Evolutionary conservation across 2,888 invertebrate species (phyloP).

Genomic region (Heterodera filipjevi): DNA sequence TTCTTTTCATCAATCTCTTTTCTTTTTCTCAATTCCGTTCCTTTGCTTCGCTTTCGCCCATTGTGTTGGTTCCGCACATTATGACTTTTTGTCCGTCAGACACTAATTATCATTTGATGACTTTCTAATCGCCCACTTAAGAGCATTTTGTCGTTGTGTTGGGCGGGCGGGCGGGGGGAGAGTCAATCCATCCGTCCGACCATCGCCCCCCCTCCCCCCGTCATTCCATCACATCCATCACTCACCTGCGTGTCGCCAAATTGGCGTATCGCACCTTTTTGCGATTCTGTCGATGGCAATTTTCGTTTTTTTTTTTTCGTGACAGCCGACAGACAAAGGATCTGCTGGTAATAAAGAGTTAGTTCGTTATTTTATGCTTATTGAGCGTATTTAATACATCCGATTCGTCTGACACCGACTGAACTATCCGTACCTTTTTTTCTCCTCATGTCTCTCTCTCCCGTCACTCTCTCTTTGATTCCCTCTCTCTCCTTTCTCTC

Average conservation of each 20-base stretch:
- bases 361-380: neutral
- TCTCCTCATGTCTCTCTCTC: neutral
- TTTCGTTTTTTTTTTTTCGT: neutral
- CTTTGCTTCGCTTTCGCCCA: neutral
- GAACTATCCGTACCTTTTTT: neutral
- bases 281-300: neutral
- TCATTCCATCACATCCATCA: neutral
- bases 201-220: neutral
- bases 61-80: constrained; percentile 4
- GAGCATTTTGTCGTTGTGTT: neutral
- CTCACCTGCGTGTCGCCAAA: neutral
- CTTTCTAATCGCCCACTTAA: constrained; percentile 4
- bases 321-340: constrained; percentile 4
- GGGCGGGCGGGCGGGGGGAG: neutral
- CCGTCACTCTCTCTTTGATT: neutral
- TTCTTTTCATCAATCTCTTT: neutral
- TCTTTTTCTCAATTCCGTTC: neutral
- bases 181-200: neutral
- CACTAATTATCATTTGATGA: neutral
- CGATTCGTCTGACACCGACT: neutral
- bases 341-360: neutral
- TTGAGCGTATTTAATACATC: neutral
- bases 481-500: neutral
- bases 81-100: neutral
- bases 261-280: constrained; percentile 7